Base-by-base conservation (phyloP, 2,113 vertebrate species). In the Daubentonia madagascariensis region DNA sequence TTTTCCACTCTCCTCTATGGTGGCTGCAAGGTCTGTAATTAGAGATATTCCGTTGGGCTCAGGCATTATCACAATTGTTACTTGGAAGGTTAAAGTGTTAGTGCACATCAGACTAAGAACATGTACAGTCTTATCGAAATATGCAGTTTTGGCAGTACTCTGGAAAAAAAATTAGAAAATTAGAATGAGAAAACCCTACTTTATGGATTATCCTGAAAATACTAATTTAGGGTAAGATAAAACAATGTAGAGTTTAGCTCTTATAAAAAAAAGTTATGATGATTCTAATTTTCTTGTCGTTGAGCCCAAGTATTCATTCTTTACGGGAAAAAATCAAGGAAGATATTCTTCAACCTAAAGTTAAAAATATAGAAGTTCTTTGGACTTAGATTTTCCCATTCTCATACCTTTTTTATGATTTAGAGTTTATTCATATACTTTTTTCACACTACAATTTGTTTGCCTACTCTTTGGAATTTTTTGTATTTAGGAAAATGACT, bases 51-150 rank as follows among this genome's bases (percentile, higher is more conserved):
- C 85, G 92, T 28, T 96, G 89, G 59, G 59, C 85, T 85, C 40
- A 92, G 80, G 48, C 65, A 88, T 92, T 94, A 92, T 92, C 59
- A 88, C 30, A 92, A 17, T 97, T 95, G n/a, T 73, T 97, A 91
- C 80, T 20, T 73, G 30, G 79, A 92, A 97, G 35, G n/a, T 94
- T 92, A 87, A 96, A 78, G 59, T 73, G 40, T 83, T 94, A 81
- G 20, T 57, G 43, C 14, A 68, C n/a, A 91, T 87, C 30, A 6
- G n/a, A 12, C 59, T 85, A 76, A 3, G 8, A 96, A 54, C 40
- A 81, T 14, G 17, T 43, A 37, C 0, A 25, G 57, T 78, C 10
- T 65, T 63, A 90, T 54, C 32, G 67, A 70, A 95, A 70, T 40
- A 68, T 63, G 35, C 17, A 65, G 4, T 7, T 91, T 81, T 57